Base-by-base conservation (phyloP, 2,888 invertebrate species). In the Drosophila meridiana region DNA sequence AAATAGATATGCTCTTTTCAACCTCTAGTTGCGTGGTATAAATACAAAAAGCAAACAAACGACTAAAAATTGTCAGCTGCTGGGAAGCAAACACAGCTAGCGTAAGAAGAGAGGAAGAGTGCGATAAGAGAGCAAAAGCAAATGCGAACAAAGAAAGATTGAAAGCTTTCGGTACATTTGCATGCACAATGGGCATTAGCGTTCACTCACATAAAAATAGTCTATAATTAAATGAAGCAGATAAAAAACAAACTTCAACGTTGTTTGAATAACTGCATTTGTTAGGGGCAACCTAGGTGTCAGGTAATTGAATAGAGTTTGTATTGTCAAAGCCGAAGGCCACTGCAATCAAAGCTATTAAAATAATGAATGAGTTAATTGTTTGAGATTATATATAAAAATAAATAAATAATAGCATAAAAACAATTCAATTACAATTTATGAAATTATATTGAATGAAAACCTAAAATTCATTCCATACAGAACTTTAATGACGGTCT, bases 41-140 rank as follows among this genome's bases (percentile, higher is more conserved):
- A 20, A 36, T 26, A 52, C 7, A 52, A 20, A 26, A 20, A 26
- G 20, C 34, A 36, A 52, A 13, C 13, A 36, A 52, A 36, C 34
- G 34, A 52, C 26, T 36, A 36, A 13, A 20, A 34, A 13, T 13
- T 20, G 34, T 52, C 52, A 20, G 20, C 52, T 9, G 30, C 50
- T 50, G 32, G 4, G 4, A 7, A 30, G 14, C 14, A 30, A 14
- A 32, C n/a, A 32, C 4, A 32, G 13, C 45, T 2, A 26, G 26
- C 7, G 7, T n/a, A 6, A 8, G 30, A 32, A 50, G n/a, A 20
- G 50, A 13, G 52, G 9, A 20, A 36, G 34, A 52, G 7, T 11
- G 52, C 52, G 52, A 52, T 52, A 34, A 52, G 13, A 52, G 52
- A 34, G 34, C n/a, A 52, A 34, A 52, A 34, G 34, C 52, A 52